phyloP scores from a whole-genome alignment of 2,113 vertebrate genomes.

The Vanacampus margaritifer region DNA sequence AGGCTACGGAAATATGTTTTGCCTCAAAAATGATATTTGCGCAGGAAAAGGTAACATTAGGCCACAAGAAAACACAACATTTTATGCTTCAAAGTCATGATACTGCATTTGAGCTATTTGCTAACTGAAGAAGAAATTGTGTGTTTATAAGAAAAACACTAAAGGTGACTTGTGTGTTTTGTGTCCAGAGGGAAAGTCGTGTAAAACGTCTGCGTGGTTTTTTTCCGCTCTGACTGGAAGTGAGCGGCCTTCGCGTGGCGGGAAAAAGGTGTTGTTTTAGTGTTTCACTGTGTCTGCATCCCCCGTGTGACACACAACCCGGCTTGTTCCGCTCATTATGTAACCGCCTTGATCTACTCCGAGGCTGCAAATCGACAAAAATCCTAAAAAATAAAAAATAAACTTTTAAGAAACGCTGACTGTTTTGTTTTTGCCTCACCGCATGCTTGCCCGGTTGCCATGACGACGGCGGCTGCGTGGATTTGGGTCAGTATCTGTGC shows the following conservation, averaged over 20 bases:
- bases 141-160: neutral
- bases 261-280: neutral
- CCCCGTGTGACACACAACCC: neutral
- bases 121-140: neutral
- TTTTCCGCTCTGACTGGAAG: conserved; percentile 33
- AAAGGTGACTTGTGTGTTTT: neutral
- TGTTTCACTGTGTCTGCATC: neutral
- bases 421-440: neutral
- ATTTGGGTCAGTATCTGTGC: conserved; percentile 45
- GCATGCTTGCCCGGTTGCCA: neutral
- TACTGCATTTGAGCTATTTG: neutral
- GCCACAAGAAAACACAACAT: neutral
- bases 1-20: neutral
- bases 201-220: neutral
- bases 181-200: neutral
- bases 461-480: conserved; percentile 1
- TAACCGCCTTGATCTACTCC: neutral
- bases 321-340: neutral
- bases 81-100: neutral
- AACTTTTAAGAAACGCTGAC: neutral
- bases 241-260: neutral
- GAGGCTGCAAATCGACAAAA: neutral
- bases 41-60: neutral
- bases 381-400: neutral
- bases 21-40: neutral